Evolutionary conservation across 2,113 vertebrate species (phyloP), one percentile per base, ranked within the genome.

Genomic region (Cyprinus carpio): DNA sequence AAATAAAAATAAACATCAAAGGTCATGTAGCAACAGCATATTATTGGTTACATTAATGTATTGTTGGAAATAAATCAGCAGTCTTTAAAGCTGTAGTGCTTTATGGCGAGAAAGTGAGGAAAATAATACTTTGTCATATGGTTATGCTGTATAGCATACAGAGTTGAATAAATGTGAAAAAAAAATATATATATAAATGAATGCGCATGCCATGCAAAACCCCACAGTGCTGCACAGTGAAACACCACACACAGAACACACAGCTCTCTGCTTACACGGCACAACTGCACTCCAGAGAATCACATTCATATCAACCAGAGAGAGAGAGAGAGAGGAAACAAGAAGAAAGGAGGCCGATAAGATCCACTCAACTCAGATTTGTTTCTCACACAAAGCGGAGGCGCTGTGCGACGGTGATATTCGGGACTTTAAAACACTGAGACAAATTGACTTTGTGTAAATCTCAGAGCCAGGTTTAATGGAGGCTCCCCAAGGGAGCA

Each of bases 361-460:
- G 56, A 75, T 65, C 58, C 74, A 49, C 56, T 49, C 34, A 16
- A 31, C 40, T 84, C 74, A 15, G 72, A 84, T 60, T 31, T 4
- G 20, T 62, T 43, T 84, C 54, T 75, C 49, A 75, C 11, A 76
- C 71, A 62, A 54, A 71, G 76, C 34, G 18, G 34, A 46, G 65
- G 25, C 5, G 23, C 43, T 18, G 56, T 46, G 74, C 25, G 6
- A 37, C 64, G 16, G 69, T 58, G 69, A 58, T 25, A 80, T 51
- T 71, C 60, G 0, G 51, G 56, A 58, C 76, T 76, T 81, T 51
- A 46, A 85, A 85, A 72, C 60, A 46, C 51, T 16, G 83, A 65
- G 60, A 75, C 81, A 67, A 84, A 85, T 80, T 83, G 82, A 49
- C 81, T 86, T 83, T 62, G 75, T 77, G 62, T 86, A 80, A 85